phyloP scores from a whole-genome alignment of 2,888 invertebrate genomes.

The Alviniconcha strummeri region DNA sequence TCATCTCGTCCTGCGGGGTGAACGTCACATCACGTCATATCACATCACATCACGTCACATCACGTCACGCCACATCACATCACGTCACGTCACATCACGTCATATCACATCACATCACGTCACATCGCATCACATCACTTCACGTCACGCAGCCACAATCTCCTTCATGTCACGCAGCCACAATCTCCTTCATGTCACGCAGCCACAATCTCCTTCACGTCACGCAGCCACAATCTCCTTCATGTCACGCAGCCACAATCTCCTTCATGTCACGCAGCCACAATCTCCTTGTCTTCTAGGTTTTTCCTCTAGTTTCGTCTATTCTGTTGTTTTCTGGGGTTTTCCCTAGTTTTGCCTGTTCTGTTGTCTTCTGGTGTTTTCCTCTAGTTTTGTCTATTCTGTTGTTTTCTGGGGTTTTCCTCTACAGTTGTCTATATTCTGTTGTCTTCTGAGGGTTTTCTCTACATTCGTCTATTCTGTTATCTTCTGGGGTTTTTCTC shows the following conservation, averaged over 20 bases:
- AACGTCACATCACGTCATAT: not conserved
- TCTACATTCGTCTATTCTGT: no score
- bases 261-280: not conserved
- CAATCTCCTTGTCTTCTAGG: no score
- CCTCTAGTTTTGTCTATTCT: no score
- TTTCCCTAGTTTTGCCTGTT: no score
- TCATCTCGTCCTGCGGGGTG: constrained; percentile 16
- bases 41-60: not conserved
- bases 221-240: constrained; percentile 42
- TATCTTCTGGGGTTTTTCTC: no score
- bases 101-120: not conserved
- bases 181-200: not conserved
- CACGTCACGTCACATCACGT: not conserved
- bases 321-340: no score
- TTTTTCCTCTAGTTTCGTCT: no score
- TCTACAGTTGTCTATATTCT: no score
- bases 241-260: no score
- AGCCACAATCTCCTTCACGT: not conserved
- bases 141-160: not conserved
- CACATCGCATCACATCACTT: not conserved
- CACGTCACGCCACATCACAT: not conserved
- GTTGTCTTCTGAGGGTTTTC: no score
- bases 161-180: not conserved
- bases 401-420: no score
- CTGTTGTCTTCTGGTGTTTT: no score